Evolutionary conservation across 2,797 vertebrate genomes (phyloP).

Genomic region (Phrynocephalus forsythii): DNA sequence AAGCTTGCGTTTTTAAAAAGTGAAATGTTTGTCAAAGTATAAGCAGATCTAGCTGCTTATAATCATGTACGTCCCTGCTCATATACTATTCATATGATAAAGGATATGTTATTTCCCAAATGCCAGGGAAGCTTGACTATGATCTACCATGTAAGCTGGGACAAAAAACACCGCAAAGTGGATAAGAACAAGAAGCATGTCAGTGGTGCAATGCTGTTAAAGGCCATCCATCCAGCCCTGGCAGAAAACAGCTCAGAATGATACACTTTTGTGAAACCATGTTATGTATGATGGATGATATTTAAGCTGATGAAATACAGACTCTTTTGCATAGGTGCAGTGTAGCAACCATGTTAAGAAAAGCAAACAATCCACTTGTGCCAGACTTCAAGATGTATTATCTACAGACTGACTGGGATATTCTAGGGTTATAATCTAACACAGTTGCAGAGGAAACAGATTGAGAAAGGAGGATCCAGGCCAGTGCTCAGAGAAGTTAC

Average conservation of each 20-base stretch:
- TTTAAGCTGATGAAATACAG: background rate
- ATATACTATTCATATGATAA: background rate
- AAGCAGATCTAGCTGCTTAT: background rate
- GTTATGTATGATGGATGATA: background rate
- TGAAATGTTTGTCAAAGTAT: background rate
- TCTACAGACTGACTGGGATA: background rate
- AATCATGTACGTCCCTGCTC: background rate
- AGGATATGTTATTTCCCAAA: background rate
- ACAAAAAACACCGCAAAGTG: too few relatives aligned
- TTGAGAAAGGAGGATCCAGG: background rate
- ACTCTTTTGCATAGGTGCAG: background rate
- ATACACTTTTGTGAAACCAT: background rate
- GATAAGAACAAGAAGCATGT: background rate
- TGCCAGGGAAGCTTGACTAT: background rate
- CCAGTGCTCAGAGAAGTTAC: background rate
- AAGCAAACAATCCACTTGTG: background rate
- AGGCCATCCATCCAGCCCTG: too few relatives aligned
- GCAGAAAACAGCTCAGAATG: background rate
- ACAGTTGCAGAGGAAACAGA: background rate
- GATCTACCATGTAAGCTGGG: background rate
- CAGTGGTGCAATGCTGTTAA: background rate
- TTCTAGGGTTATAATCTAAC: background rate
- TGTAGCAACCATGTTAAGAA: background rate
- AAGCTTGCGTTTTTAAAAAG: background rate
- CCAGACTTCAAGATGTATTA: background rate